Evolutionary conservation across 2,113 vertebrate species (phyloP).

Genomic region (Microtus ochrogaster): DNA sequence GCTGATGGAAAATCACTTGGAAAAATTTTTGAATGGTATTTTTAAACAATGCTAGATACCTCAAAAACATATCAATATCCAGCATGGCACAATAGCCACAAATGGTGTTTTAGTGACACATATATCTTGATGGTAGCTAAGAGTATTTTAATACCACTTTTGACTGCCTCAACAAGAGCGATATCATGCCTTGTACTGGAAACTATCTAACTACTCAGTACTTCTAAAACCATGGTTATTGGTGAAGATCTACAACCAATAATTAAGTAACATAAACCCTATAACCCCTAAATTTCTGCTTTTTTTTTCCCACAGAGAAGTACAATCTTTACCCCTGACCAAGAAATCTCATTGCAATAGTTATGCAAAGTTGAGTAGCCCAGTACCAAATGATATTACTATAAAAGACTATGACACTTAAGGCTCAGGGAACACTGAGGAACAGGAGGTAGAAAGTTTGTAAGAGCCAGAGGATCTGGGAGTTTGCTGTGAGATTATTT

Average conservation of each 20-base stretch:
- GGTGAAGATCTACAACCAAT: not conserved
- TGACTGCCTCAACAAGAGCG: no score
- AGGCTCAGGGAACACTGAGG: not conserved
- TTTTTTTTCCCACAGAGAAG: not conserved
- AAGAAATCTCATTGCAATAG: not conserved
- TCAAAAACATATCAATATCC: not conserved
- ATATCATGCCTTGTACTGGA: not conserved
- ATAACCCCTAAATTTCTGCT: not conserved
- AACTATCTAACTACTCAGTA: no score
- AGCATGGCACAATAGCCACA: no score
- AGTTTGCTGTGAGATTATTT: not conserved
- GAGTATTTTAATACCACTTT: not conserved
- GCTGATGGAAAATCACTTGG: not conserved
- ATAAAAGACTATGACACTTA: not conserved
- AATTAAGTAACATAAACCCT: not conserved
- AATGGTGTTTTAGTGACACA: not conserved
- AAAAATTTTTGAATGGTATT: not conserved
- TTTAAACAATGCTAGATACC: not conserved
- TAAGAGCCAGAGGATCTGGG: not conserved
- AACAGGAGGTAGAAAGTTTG: not conserved
- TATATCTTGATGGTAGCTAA: not conserved
- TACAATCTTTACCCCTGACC: not conserved
- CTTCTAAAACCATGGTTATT: not conserved
- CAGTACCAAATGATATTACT: not conserved
- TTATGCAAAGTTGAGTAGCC: not conserved